A percentile compares a stretch with the other conserved stretches of the same genome.
Conservation (phyloP, 30 jellyfish, hydroid and myxozoan genomes). For the Nemopilema nomurai region DNA sequence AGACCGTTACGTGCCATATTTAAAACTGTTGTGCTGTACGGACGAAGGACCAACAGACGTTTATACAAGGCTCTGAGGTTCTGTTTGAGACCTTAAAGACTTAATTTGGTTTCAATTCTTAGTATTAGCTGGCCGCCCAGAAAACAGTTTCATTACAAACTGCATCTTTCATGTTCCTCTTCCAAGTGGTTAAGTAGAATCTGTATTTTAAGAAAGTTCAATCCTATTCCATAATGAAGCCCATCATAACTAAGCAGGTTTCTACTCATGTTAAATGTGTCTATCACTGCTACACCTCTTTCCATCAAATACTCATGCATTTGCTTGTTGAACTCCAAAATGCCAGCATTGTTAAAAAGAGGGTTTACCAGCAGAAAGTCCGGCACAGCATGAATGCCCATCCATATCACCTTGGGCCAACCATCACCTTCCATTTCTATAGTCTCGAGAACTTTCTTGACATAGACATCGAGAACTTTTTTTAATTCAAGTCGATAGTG, state of each 20-base stretch:
- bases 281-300: constrained; percentile 68
- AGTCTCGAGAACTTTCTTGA: constrained; percentile 50
- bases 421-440: constrained; percentile 73
- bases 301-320: constrained; percentile 55
- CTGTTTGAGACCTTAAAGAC: too few species aligned
- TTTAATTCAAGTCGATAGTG: constrained; percentile 78
- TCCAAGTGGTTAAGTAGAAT: constrained; percentile 62
- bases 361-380: constrained; percentile 76
- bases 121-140: too few species aligned
- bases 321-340: constrained; percentile 46
- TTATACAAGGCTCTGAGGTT: too few species aligned
- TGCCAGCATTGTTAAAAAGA: constrained; percentile 54
- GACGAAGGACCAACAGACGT: too few species aligned
- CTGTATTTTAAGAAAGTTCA: constrained; percentile 70
- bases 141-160: background rate
- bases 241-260: constrained; percentile 86
- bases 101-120: too few species aligned
- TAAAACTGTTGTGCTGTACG: too few species aligned
- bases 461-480: constrained; percentile 34
- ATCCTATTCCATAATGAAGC: constrained; percentile 90
- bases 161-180: constrained; percentile 55
- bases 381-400: constrained; percentile 82
- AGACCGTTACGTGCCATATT: too few species aligned
- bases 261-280: constrained; percentile 68
- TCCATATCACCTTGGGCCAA: constrained; percentile 95